phyloP scores from a whole-genome alignment of 2,797 vertebrate species.

The Xiphophorus birchmanni region DNA sequence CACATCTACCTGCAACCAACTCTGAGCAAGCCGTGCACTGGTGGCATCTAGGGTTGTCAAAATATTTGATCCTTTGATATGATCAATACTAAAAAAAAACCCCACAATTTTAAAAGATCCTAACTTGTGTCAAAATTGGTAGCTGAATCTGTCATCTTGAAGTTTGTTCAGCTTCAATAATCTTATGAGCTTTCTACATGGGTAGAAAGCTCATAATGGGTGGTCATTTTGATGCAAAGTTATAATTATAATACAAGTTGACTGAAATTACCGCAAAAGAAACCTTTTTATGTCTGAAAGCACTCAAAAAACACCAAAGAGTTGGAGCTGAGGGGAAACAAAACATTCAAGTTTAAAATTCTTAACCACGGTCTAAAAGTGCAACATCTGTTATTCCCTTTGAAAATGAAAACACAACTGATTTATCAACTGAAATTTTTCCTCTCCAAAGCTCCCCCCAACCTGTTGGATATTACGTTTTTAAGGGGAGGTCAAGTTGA shows the following conservation, averaged over 20 bases:
- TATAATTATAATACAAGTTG: neutral
- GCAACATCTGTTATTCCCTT: neutral
- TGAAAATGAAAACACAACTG: neutral
- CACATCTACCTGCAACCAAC: neutral
- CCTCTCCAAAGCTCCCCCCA: neutral
- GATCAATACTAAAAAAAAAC: neutral
- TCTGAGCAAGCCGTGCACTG: neutral
- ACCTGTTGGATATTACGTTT: neutral
- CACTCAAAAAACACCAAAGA: neutral
- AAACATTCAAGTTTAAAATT: slow-evolving; percentile 13
- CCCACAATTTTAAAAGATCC: neutral
- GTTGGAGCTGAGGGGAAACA: neutral
- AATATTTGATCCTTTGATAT: neutral
- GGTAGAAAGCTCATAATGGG: too few species aligned
- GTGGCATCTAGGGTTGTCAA: neutral
- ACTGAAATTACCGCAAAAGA: too few species aligned
- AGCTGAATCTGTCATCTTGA: neutral
- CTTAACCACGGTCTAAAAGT: neutral
- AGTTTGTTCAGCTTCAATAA: neutral
- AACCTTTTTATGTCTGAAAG: neutral
- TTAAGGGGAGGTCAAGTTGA: neutral
- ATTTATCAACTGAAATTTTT: neutral
- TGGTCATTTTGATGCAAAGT: neutral
- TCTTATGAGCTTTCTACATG: neutral
- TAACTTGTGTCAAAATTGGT: neutral